Evolutionary conservation across 2,113 vertebrate genomes (phyloP).

Genomic region (Bostrychus sinensis): DNA sequence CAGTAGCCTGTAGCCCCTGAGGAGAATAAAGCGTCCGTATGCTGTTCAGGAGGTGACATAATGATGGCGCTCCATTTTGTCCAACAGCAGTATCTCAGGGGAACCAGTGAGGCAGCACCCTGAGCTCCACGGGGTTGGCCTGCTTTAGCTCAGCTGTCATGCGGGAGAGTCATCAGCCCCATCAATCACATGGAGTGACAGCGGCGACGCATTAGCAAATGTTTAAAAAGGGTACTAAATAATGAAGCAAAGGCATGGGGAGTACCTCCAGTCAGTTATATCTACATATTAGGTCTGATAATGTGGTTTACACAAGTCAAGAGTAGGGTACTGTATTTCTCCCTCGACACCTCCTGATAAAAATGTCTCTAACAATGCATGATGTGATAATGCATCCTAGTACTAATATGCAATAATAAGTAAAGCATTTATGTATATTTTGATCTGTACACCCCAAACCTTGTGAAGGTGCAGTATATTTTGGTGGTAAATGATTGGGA

Average conservation of each 20-base stretch:
- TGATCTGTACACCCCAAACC: too few relatives aligned
- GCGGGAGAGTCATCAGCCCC: slow-evolving; percentile 21
- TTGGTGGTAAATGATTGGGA: too few relatives aligned
- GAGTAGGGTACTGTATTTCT: slow-evolving; percentile 1
- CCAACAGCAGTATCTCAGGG: slow-evolving; percentile 12
- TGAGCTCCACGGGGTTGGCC: slow-evolving; percentile 18
- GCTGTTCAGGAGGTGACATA: slow-evolving; percentile 31
- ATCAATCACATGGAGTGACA: slow-evolving; percentile 59
- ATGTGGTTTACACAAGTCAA: slow-evolving; percentile 23
- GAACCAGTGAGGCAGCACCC: neutral
- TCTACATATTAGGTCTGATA: slow-evolving; percentile 37
- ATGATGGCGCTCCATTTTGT: slow-evolving; percentile 32
- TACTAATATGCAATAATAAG: too few relatives aligned
- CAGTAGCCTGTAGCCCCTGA: slow-evolving; percentile 17
- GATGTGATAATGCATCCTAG: too few relatives aligned
- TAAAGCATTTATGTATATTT: too few relatives aligned
- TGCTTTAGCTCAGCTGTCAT: slow-evolving; percentile 34
- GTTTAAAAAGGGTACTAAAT: slow-evolving; percentile 26
- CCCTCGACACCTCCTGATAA: slow-evolving; percentile 6
- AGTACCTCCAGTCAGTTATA: slow-evolving; percentile 20
- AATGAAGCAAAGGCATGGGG: slow-evolving; percentile 14
- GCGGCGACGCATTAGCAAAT: slow-evolving; percentile 36
- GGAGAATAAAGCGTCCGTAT: slow-evolving; percentile 16
- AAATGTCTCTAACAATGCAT: neutral
- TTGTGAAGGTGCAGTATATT: too few relatives aligned